phyloP scores from a whole-genome alignment of 2,888 invertebrate genomes.

The Erebia palarica region DNA sequence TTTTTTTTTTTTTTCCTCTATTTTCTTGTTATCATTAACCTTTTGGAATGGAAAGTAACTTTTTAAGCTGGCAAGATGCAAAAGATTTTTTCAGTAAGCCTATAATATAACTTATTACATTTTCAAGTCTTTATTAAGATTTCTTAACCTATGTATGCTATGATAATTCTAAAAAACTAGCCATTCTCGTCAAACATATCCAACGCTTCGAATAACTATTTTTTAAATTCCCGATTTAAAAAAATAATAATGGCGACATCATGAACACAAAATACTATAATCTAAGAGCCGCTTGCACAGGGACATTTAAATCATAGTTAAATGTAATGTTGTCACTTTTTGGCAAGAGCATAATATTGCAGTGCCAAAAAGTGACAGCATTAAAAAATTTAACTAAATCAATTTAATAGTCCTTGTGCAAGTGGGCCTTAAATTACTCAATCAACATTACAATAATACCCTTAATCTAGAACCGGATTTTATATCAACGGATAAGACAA shows the following conservation, averaged over 20 bases:
- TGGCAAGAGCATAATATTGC: too few relatives aligned
- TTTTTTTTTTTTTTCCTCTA: conserved; percentile 39
- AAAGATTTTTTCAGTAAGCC: conserved; percentile 61
- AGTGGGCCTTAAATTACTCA: conserved; percentile 6
- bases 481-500: not conserved
- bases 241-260: conserved; percentile 16
- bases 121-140: conserved; percentile 38
- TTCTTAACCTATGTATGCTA: conserved; percentile 18
- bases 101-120: conserved; percentile 20
- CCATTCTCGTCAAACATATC: not conserved
- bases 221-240: conserved; percentile 23
- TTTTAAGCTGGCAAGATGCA: conserved; percentile 69
- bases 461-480: conserved; percentile 12
- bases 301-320: too few relatives aligned
- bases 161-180: conserved; percentile 14
- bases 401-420: too few relatives aligned
- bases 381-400: too few relatives aligned
- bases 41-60: conserved; percentile 39
- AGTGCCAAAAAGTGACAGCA: too few relatives aligned
- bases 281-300: not conserved
- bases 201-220: not conserved
- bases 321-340: too few relatives aligned
- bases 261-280: conserved; percentile 31
- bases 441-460: conserved; percentile 24
- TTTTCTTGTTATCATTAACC: conserved; percentile 35